Percentiles rank a stretch among this genome's conserved stretches.
Conservation (phyloP, 2,113 vertebrate species). For the Gavialis gangeticus region DNA sequence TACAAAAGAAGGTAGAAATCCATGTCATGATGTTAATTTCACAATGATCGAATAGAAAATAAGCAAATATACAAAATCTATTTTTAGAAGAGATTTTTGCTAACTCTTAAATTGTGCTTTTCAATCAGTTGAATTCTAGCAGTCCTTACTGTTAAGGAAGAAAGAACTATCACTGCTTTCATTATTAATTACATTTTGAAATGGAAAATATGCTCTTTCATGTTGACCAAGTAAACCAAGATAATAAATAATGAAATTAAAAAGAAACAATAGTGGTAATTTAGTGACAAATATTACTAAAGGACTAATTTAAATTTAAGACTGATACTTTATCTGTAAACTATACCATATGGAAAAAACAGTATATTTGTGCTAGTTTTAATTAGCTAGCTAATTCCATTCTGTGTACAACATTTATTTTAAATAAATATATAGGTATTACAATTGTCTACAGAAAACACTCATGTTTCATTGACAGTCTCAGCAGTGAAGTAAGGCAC, state of each 20-base stretch:
- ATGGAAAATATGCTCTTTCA: neutral
- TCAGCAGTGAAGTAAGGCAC: neutral
- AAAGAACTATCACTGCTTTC: neutral
- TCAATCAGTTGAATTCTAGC: neutral
- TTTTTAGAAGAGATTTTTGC: neutral
- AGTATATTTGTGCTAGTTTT: neutral
- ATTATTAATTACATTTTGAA: rapidly evolving
- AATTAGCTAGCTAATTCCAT: neutral
- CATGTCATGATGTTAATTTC: neutral
- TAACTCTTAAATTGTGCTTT: neutral
- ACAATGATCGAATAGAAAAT: neutral
- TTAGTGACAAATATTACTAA: neutral
- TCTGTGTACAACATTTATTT: neutral
- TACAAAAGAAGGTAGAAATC: neutral
- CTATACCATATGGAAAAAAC: rapidly evolving
- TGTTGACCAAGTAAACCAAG: neutral
- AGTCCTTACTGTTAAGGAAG: neutral
- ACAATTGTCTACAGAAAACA: rapidly evolving
- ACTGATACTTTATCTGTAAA: neutral
- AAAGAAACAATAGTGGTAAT: neutral
- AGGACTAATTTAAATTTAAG: neutral
- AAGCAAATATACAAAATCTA: neutral
- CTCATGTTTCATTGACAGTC: neutral
- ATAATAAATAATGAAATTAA: neutral
- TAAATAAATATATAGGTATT: neutral